Conservation (phyloP, 2,113 vertebrate genomes). For the Thamnophis sirtalis region DNA sequence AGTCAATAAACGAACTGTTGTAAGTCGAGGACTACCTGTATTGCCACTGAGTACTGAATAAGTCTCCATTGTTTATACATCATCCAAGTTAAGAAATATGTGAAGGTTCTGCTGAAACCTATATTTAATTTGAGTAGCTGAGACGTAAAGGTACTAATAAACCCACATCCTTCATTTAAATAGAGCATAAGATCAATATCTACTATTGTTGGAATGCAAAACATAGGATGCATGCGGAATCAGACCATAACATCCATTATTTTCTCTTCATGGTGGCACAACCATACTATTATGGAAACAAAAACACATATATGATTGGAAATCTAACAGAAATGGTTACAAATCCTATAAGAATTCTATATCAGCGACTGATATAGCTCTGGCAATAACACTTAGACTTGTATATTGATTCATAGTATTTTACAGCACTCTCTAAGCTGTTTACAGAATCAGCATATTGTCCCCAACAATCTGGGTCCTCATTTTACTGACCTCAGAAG, state of each 20-base stretch:
- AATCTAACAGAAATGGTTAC: background rate
- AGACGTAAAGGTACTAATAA: background rate
- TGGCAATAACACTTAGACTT: background rate
- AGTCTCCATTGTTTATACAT: background rate
- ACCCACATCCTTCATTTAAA: background rate
- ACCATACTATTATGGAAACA: background rate
- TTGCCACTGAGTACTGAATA: background rate
- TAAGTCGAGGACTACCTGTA: background rate
- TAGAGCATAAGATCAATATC: background rate
- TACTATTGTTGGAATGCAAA: background rate
- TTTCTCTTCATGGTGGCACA: background rate
- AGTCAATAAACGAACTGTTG: background rate
- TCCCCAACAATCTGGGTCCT: background rate
- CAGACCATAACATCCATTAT: background rate
- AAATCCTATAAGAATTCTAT: no score
- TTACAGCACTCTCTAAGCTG: background rate
- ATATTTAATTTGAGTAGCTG: background rate
- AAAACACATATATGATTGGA: background rate
- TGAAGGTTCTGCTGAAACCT: background rate
- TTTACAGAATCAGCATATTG: background rate
- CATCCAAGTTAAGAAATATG: background rate
- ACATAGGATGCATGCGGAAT: background rate
- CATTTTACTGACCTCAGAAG: background rate
- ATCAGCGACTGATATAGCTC: no score
- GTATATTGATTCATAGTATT: background rate